A percentile compares a stretch with the other conserved stretches of the same genome.
Conservation (phyloP, 2,888 invertebrate genomes). For the Amiota mariae region DNA sequence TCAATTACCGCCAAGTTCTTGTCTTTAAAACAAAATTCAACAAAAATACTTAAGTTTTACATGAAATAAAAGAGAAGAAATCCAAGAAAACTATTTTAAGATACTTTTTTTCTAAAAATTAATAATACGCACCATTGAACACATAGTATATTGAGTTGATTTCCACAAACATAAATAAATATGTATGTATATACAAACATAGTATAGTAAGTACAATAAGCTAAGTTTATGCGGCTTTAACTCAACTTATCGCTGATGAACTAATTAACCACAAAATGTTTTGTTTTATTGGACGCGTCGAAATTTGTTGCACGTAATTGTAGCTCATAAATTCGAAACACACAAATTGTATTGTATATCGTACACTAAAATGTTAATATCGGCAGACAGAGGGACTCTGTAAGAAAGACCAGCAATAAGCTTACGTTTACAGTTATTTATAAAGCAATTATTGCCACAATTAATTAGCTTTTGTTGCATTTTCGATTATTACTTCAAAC, state of each 20-base stretch:
- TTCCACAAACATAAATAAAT: too few species aligned
- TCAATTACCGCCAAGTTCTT: too few species aligned
- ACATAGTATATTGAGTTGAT: too few species aligned
- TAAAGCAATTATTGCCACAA: slow-evolving; percentile 63
- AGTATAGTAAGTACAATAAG: too few species aligned
- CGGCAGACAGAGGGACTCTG: slow-evolving; percentile 19
- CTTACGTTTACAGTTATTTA: slow-evolving; percentile 53
- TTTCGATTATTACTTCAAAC: neutral
- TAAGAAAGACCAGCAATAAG: slow-evolving; percentile 7
- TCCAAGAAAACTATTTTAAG: too few species aligned
- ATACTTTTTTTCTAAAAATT: too few species aligned
- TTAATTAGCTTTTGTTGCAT: slow-evolving; percentile 60
- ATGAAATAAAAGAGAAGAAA: too few species aligned
- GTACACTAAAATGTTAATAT: slow-evolving; percentile 15
- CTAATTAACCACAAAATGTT: slow-evolving; percentile 48
- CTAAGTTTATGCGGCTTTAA: slow-evolving; percentile 17
- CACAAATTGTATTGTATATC: neutral
- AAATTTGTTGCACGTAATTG: slow-evolving; percentile 13
- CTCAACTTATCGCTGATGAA: slow-evolving; percentile 45
- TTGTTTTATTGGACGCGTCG: slow-evolving; percentile 29
- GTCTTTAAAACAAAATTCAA: too few species aligned
- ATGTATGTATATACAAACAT: too few species aligned
- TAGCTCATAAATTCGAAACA: slow-evolving; percentile 10
- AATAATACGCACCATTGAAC: too few species aligned
- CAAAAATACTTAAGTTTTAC: too few species aligned